These are phyloP conservation scores for Apis cerana DNA, from an alignment of 1,140 invertebrate species.

Conservation along the genomic window DNA sequence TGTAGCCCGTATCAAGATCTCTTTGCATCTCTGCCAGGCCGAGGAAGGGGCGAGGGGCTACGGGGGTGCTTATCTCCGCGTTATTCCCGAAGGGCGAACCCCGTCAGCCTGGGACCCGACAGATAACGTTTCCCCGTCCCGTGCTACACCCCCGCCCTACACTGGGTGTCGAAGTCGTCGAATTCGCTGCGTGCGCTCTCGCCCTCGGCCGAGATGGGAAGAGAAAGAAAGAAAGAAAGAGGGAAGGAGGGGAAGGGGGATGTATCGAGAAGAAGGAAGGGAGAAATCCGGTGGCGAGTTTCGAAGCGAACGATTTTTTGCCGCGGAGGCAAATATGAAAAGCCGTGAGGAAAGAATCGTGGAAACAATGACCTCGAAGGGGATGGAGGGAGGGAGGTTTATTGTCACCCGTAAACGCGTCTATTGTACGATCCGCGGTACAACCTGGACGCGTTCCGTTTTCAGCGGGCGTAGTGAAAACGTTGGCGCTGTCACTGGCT, in stretches of 20 bases:
- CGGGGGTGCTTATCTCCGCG: slow-evolving; percentile 77
- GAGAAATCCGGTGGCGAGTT: background rate
- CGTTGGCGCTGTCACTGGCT: background rate
- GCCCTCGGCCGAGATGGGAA: slow-evolving; percentile 29
- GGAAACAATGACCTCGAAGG: slow-evolving; percentile 14
- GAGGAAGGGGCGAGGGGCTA: slow-evolving; percentile 60
- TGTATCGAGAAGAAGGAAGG: background rate
- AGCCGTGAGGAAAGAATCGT: background rate
- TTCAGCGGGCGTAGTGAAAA: slow-evolving; percentile 19
- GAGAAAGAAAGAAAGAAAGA: too few species aligned
- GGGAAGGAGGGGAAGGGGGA: too few species aligned
- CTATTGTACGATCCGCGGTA: background rate
- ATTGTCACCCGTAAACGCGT: slow-evolving; percentile 8
- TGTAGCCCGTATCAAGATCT: slow-evolving; percentile 80
- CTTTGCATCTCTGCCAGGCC: slow-evolving; percentile 77
- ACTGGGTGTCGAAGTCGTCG: slow-evolving; percentile 77
- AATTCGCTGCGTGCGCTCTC: slow-evolving; percentile 58
- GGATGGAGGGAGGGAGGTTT: background rate
- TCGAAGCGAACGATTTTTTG: background rate
- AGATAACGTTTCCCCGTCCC: slow-evolving; percentile 75
- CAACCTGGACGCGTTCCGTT: background rate
- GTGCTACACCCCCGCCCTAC: slow-evolving; percentile 58
- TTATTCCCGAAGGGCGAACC: slow-evolving; percentile 80
- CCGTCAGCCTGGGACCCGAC: slow-evolving; percentile 77
- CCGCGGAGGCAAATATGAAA: background rate